Base-by-base conservation (phyloP, 1,140 invertebrate species). In the Fragariocoptes setiger region DNA sequence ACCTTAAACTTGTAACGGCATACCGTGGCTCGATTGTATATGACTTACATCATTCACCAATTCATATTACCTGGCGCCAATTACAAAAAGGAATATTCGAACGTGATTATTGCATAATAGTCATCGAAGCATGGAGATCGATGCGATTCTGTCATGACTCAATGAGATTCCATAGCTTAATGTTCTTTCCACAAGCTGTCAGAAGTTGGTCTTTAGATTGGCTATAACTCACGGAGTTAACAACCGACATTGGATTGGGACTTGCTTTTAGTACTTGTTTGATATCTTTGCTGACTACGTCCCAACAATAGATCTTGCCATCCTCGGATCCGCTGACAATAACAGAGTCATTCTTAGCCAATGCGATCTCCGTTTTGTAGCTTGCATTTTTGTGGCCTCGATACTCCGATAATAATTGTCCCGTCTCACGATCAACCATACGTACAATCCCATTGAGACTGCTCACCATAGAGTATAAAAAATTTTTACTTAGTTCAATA, bases 261-360 rank as follows among this genome's bases (percentile, higher is more conserved):
- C n/a, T 8, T 31, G n/a, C n/a, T n/a, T n/a, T 8, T 8, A 31
- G 25, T 8, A n/a, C 25, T 8, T 8, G 8, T 31, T 31, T 31
- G 8, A n/a, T 68, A 68, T 3, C n/a, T 31, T 31, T 8, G n/a
- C n/a, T 31, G 25, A 86, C 66, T 38, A 90, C 59, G 57, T 88
- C 76, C 79, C 80, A 95, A 48, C 74, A 66, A 59, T 73, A 77
- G 2, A 88, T 61, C 51, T 65, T 62, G 0, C 83, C 82, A 52
- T 77, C 72, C 25, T 70, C 70, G 1, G 83, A 88, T 0, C 85
- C 86, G 39, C 76, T 78, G 15, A 88, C 56, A 38, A 92, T 67
- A 46, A 72, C 66, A 21, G 69, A 74, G 55, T 92, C 83, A 47
- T 68, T 72, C 40, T 65, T 59, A 55, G 74, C 71, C 2, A 90